Conservation (phyloP, 1,140 invertebrate species). For the Drosophila baimaii region DNA sequence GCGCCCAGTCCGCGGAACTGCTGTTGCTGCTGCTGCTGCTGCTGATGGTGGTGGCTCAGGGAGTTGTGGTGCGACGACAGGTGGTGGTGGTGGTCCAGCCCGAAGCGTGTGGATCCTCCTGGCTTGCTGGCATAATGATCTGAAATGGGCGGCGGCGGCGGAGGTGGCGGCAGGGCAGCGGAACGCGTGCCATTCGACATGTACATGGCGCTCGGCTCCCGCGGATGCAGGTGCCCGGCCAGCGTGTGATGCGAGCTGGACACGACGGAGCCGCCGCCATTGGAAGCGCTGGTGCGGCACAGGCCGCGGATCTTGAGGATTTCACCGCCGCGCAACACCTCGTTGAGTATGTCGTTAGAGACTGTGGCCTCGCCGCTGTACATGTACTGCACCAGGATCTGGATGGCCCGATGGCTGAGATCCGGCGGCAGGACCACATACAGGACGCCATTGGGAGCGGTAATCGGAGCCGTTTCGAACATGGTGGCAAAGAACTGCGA, state of each 20-base stretch:
- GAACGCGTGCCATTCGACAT: conserved; percentile 68
- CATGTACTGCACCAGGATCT: conserved; percentile 94
- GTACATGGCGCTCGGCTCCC: conserved; percentile 62
- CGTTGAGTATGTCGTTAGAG: conserved; percentile 91
- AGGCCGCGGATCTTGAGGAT: conserved; percentile 90
- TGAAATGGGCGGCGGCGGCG: conserved; percentile 55
- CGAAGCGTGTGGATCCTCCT: conserved; percentile 54
- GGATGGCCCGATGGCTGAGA: conserved; percentile 90
- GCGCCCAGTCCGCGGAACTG: conserved; percentile 77
- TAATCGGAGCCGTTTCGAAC: conserved; percentile 82
- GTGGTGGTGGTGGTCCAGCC: conserved; percentile 69
- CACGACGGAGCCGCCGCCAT: conserved; percentile 55
- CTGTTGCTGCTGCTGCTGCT: conserved; percentile 68
- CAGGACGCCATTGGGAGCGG: conserved; percentile 86
- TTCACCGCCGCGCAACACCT: conserved; percentile 91
- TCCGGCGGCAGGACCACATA: conserved; percentile 92
- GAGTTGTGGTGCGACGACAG: conserved; percentile 32
- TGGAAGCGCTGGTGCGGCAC: conserved; percentile 87
- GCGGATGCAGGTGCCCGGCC: conserved; percentile 72
- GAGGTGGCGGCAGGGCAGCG: conserved; percentile 45
- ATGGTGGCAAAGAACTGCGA: conserved; percentile 85
- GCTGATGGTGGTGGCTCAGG: conserved; percentile 40
- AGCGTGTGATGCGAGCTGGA: conserved; percentile 46
- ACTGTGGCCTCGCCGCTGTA: conserved; percentile 94
- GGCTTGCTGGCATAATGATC: conserved; percentile 66